Evolutionary conservation across 1,140 invertebrate species (phyloP), one percentile per base, ranked within the genome.

Genomic region (Drosophila tsacasi): DNA sequence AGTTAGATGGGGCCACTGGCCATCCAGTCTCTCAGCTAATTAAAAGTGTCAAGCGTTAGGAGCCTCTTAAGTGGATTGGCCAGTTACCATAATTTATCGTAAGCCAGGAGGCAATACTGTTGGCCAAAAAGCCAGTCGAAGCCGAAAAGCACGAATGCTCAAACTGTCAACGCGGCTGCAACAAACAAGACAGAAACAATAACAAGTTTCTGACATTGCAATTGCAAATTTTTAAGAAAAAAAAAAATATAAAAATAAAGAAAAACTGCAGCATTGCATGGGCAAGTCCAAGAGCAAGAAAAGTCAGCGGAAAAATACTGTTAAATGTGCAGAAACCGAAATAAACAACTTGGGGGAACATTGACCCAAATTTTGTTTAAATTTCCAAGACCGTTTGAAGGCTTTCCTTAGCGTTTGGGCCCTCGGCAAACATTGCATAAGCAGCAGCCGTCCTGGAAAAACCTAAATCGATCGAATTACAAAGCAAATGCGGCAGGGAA

Each of bases 211-310:
- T 79, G 69, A 27, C 78, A 78, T 52, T 78, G 79, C 68, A 61
- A 78, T 49, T 68, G 75, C 59, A 55, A 25, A 40, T 78, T 58
- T 54, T 50, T 21, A 59, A 64, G n/a, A 69, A 63, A 50, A 21
- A 49, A 57, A 23, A 37, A 35, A 54, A 54, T 15, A n/a, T n/a
- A n/a, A n/a, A 49, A 42, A 62, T 42, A 54, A 30, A 71, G 73
- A 83, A 63, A 81, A 87, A 84, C 23, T 89, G 84, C 84, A 79
- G 40, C 61, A 54, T 75, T 73, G 87, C 81, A 90, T 77, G 89
- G 90, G 81, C 82, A 90, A 92, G 89, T 91, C 90, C 86, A 91
- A 91, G 86, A 83, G 61, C 86, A 81, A 67, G 58, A 66, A 77
- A 72, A 80, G 62, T 82, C 74, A 76, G 79, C 81, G 46, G 54